A percentile compares a stretch with the other conserved stretches of the same genome.
Evolutionary conservation across 1,140 invertebrate species (phyloP).

Genomic region (Acromyrmex echinatior): DNA sequence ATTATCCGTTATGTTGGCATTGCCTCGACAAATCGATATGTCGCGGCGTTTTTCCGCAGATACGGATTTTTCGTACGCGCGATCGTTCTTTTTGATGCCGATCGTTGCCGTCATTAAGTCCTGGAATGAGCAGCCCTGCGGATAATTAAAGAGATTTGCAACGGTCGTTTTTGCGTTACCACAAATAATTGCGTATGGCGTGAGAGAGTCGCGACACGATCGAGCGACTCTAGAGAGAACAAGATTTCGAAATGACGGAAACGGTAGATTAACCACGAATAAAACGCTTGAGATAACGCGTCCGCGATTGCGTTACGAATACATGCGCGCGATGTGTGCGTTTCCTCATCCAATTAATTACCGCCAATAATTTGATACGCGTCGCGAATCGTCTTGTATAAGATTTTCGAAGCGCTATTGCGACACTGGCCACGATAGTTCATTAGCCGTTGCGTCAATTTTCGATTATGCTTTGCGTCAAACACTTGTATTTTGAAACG

Average conservation of each 20-base stretch:
- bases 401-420: neutral
- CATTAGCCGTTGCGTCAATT: neutral
- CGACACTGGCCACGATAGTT: neutral
- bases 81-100: constrained; percentile 1
- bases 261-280: constrained; percentile 32
- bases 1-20: constrained; percentile 21
- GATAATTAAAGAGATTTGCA: constrained; percentile 73
- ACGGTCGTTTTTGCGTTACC: constrained; percentile 69
- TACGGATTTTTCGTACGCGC: constrained; percentile 4
- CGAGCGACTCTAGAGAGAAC: constrained; percentile 24
- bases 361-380: neutral
- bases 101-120: constrained; percentile 37
- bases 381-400: neutral
- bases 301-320: neutral
- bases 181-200: constrained; percentile 68
- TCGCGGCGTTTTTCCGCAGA: constrained; percentile 1
- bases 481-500: neutral
- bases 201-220: constrained; percentile 67
- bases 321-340: neutral
- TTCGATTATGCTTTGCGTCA: neutral
- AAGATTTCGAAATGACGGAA: constrained; percentile 70
- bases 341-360: constrained; percentile 45
- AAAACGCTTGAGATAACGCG: constrained; percentile 59
- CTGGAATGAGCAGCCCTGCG: constrained; percentile 25
- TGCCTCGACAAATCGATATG: constrained; percentile 2